Base-by-base conservation (phyloP, 2,113 vertebrate genomes). In the Aegypius monachus region DNA sequence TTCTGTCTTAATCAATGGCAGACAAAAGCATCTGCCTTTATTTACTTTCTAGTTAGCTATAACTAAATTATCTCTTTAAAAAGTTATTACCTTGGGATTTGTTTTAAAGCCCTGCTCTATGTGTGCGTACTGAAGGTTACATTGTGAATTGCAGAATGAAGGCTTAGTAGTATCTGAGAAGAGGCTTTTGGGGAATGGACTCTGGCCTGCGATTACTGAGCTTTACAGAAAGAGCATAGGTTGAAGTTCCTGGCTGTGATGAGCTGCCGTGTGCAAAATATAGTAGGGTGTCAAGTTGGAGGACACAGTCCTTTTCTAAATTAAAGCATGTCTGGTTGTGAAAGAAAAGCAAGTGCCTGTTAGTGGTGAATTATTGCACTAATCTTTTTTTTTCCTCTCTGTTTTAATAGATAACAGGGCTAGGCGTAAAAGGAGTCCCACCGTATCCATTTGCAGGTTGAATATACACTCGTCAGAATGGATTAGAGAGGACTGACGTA, bases 361-460 rank as follows among this genome's bases (percentile, higher is more conserved):
- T 32, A 72, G 55, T 48, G 26, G 36, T 88, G 72, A 95, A 77
- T 90, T 86, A n/a, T 16, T 12, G 3, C 55, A 73, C 21, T 94
- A 31, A 63, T 56, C 48, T 80, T 55, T 48, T 88, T 83, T 40
- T 74, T 13, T 59, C 4, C 4, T 56, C 34, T 90, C 20, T 86
- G 86, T 94, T 97, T 94, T 79, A 97, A 94, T 94, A 99, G 99
- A 98, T 99, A 94, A 98, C 99, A 91, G 99, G 99, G 72, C 97
- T 99, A 27, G 99, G 98, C 10, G 98, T 98, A 66, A 99, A 99
- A 97, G 99, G 99, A 98, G 81, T 99, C 67, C 97, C 99, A 55
- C 97, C 99, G 1, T 92, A 97, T 86, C 93, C 97, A 14, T 99
- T 98, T 93, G 96, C 97, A 56, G 99, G 99, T 82, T 99, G 88